Percentiles rank a stretch among this genome's conserved stretches.
These are phyloP conservation scores for Calidris pygmaea DNA, from an alignment of 2,113 vertebrate species.

Conservation along the genomic window DNA sequence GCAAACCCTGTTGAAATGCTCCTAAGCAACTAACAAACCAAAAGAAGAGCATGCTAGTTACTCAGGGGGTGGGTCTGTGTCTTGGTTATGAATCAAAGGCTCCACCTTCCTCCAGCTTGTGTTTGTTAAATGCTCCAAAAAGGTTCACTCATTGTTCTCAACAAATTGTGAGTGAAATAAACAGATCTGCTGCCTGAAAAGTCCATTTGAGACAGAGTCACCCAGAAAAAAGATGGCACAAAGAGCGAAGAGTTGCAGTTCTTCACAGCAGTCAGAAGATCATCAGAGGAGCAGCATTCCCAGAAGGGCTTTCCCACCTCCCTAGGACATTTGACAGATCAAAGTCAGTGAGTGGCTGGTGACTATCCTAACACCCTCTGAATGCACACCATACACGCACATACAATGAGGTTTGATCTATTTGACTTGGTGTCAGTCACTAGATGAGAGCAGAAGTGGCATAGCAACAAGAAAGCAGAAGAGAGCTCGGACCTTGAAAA, in stretches of 20 bases:
- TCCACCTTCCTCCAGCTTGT: neutral
- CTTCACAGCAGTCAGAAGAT: neutral
- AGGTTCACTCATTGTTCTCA: neutral
- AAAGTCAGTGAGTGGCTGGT: neutral
- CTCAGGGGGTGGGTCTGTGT: neutral
- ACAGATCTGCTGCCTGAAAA: neutral
- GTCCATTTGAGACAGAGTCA: neutral
- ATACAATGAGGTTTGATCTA: neutral
- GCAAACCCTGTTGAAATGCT: neutral
- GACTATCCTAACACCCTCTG: neutral
- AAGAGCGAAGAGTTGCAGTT: neutral
- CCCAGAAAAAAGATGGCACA: neutral
- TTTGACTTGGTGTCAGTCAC: neutral
- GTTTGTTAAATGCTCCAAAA: neutral
- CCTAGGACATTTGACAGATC: neutral
- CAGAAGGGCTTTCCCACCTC: neutral
- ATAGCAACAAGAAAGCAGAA: neutral
- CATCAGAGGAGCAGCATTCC: neutral
- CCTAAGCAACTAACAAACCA: neutral
- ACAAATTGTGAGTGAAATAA: neutral
- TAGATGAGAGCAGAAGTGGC: neutral
- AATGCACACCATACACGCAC: neutral
- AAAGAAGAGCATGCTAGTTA: neutral
- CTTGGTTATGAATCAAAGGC: neutral
- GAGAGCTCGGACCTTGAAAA: neutral